Evolutionary conservation across 2,888 invertebrate genomes (phyloP), one percentile per base, ranked within the genome.

Genomic region (Zhuqinia jingwanae): DNA sequence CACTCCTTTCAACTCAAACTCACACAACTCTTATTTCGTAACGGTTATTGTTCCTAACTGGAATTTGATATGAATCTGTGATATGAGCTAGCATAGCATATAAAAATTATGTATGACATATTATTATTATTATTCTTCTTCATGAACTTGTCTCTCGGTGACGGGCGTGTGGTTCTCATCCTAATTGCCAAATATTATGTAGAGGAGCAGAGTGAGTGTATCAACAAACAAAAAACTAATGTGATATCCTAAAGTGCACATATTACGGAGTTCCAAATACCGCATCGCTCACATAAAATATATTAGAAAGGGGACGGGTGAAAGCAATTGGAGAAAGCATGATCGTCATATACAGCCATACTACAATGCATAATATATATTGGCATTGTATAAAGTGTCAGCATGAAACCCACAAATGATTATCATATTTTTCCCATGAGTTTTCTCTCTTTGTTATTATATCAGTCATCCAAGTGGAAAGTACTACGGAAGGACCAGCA

Each of bases 341-440:
- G 36, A 36, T 36, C 36, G 36, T 36, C 36, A 36, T n/a, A n/a
- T n/a, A n/a, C 36, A 36, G 36, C 36, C 36, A 36, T 36, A n/a
- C n/a, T n/a, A n/a, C n/a, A 15, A 50, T 50, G 15, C n/a, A 50
- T 50, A 50, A 50, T n/a, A 50, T 5, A n/a, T n/a, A 11, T 50
- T 2, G 10, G 22, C 58, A 58, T 20, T n/a, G 20, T 10, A 17
- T n/a, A 75, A 30, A 75, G 75, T 56, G 75, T 75, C 75, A 75
- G 75, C 56, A 56, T n/a, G 36, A 75, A n/a, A 56, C 30, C 53
- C 11, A 56, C 53, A 56, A 75, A 75, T 56, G 75, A 75, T 75
- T 75, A 75, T 75, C 75, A 75, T 75, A 75, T 75, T 75, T 75
- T 75, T 75, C 75, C 36, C 75, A 56, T 75, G 73, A 75, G 56